Percentiles rank a stretch among this genome's conserved stretches.
Conservation (phyloP, 2,888 invertebrate species). For the Catocala nupta region DNA sequence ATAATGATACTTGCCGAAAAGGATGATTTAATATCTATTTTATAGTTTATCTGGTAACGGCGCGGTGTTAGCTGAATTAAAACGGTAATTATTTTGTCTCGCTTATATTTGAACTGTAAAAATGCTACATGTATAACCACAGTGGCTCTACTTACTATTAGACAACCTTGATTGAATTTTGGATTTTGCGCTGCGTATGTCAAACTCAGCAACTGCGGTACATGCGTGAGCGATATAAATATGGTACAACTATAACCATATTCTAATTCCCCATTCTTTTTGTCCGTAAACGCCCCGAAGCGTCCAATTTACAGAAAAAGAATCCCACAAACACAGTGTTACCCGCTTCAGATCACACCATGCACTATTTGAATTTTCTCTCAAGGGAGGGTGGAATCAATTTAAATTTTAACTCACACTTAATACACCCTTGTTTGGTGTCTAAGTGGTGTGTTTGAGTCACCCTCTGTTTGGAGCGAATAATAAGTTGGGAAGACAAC, state of each 20-base stretch:
- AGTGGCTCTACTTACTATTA: no score
- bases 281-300: conserved; percentile 80
- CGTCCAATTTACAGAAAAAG: conserved; percentile 86
- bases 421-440: conserved; percentile 88
- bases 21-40: no score
- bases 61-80: no score
- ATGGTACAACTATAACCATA: conserved; percentile 23
- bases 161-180: no score
- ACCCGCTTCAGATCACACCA: conserved; percentile 83
- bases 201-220: no score
- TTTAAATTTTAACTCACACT: conserved; percentile 87
- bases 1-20: no score
- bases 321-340: conserved; percentile 83
- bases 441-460: conserved; percentile 86
- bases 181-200: no score
- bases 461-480: conserved; percentile 84
- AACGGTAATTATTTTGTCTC: no score
- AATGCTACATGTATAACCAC: no score
- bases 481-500: conserved; percentile 85
- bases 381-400: conserved; percentile 84
- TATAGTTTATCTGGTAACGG: no score
- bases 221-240: conserved; percentile 43
- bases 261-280: conserved; percentile 68
- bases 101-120: no score
- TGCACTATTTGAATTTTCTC: conserved; percentile 85